These are phyloP conservation scores for Xiphydria camelus DNA, from an alignment of 2,888 invertebrate genomes.

Conservation along the genomic window DNA sequence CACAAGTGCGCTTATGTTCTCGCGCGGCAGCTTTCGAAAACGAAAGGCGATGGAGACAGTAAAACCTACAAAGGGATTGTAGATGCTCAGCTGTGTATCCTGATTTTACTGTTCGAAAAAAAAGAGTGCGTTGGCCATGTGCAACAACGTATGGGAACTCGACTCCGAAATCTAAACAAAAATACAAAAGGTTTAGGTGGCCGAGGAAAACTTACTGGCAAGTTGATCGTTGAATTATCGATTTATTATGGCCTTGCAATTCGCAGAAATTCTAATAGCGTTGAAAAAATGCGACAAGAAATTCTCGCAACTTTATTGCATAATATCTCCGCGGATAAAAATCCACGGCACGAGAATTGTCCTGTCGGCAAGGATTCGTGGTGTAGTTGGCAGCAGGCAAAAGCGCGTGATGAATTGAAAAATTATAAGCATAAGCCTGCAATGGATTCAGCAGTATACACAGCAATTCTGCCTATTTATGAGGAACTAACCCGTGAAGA, in stretches of 20 bases:
- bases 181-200: not conserved
- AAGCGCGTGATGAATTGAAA: not conserved
- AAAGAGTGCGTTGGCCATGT: too few species aligned
- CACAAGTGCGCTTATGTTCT: too few species aligned
- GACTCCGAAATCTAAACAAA: not conserved
- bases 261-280: not conserved
- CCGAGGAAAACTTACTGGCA: not conserved
- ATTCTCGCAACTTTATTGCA: not conserved
- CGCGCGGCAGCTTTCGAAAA: too few species aligned
- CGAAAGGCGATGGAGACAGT: slow-evolving; percentile 5
- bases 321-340: not conserved
- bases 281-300: not conserved
- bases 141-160: too few species aligned
- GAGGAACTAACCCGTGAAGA: not conserved
- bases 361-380: not conserved
- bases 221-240: too few species aligned
- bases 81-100: not conserved
- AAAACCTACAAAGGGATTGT: slow-evolving; percentile 4
- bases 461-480: not conserved
- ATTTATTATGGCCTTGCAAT: too few species aligned
- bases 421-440: not conserved
- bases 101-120: not conserved
- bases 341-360: not conserved
- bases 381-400: not conserved
- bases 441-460: not conserved